Evolutionary conservation across 2,797 vertebrate species (phyloP).

Genomic region (Scolopax rusticola): DNA sequence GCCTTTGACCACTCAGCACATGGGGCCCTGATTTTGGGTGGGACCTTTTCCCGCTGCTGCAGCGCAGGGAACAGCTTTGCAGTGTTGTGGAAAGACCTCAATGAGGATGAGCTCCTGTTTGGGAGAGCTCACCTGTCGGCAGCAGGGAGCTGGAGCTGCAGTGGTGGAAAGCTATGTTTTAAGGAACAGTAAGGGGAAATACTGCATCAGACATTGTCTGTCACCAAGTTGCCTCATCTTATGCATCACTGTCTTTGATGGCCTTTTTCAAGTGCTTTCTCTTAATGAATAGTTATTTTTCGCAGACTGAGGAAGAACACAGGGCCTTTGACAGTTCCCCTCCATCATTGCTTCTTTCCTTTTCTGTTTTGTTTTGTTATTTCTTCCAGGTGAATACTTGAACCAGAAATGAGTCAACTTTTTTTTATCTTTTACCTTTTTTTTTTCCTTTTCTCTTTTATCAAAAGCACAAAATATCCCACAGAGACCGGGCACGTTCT

Average conservation of each 20-base stretch:
- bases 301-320: not conserved
- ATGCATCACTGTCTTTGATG: not conserved
- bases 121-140: not conserved
- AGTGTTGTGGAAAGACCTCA: rapidly evolving
- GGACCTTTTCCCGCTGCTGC: not conserved
- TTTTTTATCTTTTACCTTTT: no score
- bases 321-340: not conserved
- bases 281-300: not conserved
- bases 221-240: not conserved
- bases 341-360: not conserved
- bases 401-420: slow-evolving; percentile 45
- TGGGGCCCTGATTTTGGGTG: rapidly evolving
- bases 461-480: not conserved
- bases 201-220: not conserved
- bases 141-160: not conserved
- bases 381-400: slow-evolving; percentile 44
- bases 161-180: not conserved
- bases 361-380: not conserved
- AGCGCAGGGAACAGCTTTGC: not conserved
- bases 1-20: not conserved
- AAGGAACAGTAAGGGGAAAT: not conserved
- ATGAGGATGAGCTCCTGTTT: rapidly evolving
- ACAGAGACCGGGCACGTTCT: not conserved
- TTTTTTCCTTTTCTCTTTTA: not conserved
- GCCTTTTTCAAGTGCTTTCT: slow-evolving; percentile 5